These are phyloP conservation scores for Stegodyphus dumicola DNA, from an alignment of 1,140 invertebrate species.

Conservation along the genomic window DNA sequence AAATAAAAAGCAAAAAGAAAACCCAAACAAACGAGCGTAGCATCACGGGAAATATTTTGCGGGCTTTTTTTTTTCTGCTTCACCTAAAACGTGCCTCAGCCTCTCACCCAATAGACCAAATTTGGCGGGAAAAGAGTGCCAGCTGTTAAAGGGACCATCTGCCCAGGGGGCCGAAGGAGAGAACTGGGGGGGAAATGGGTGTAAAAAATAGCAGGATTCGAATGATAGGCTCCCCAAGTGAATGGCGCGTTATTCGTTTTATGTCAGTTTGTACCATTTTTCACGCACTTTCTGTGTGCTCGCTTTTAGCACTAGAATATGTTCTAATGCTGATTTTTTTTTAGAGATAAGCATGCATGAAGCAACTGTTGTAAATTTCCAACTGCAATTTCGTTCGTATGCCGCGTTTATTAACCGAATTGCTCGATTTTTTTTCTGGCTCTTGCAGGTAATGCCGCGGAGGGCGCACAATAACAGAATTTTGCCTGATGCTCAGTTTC, in stretches of 20 bases:
- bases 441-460: no score
- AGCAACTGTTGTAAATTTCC: no score
- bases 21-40: not conserved
- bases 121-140: not conserved
- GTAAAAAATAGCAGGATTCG: not conserved
- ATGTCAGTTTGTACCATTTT: not conserved
- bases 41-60: not conserved
- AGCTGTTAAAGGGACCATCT: conserved; percentile 10
- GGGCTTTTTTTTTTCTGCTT: not conserved
- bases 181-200: not conserved
- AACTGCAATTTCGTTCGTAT: no score
- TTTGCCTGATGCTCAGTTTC: no score
- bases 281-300: not conserved
- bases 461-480: no score
- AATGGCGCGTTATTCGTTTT: not conserved
- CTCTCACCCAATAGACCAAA: not conserved
- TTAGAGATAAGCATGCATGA: no score
- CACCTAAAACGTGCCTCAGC: not conserved
- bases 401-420: no score
- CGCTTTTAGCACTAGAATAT: no score
- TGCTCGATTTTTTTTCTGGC: no score
- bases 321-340: no score
- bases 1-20: not conserved
- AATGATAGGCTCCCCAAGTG: not conserved
- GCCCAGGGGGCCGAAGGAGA: not conserved